Conservation (phyloP, 2,797 vertebrate genomes). For the Thaleichthys pacificus region DNA sequence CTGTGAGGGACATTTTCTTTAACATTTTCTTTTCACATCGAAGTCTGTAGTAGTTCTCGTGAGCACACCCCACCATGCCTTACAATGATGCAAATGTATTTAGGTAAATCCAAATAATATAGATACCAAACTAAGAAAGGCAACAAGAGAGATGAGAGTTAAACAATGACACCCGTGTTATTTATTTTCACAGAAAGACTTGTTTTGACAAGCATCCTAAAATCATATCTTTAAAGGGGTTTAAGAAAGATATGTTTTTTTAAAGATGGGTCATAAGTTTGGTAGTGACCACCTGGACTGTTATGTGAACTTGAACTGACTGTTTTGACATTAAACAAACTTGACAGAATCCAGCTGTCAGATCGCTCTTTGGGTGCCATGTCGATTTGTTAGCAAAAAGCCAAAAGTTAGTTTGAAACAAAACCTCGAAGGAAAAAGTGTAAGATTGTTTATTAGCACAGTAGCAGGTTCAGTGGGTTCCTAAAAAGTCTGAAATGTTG, state of each 20-base stretch:
- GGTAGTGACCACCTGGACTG: not conserved
- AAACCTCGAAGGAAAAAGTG: not conserved
- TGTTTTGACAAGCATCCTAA: no score
- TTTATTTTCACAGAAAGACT: not conserved
- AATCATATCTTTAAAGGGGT: no score
- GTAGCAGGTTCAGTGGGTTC: not conserved
- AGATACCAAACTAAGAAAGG: not conserved
- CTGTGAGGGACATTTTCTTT: conserved; percentile 32
- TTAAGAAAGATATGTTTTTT: no score
- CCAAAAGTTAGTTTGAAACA: conserved; percentile 3
- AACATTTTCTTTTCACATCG: not conserved
- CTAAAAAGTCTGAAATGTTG: not conserved
- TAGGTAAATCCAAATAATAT: not conserved
- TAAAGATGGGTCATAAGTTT: not conserved
- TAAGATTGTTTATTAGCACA: not conserved
- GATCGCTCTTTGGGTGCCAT: conserved; percentile 22
- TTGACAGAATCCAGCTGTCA: conserved; percentile 27
- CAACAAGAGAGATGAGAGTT: not conserved
- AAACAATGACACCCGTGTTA: not conserved
- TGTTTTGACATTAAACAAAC: conserved; percentile 18
- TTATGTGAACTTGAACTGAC: conserved; percentile 4
- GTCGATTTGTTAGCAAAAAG: conserved; percentile 25
- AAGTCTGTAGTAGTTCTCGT: conserved; percentile 1
- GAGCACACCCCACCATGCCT: not conserved
- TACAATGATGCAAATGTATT: not conserved